Conservation (phyloP, 2,113 vertebrate genomes). For the Abramis brama region DNA sequence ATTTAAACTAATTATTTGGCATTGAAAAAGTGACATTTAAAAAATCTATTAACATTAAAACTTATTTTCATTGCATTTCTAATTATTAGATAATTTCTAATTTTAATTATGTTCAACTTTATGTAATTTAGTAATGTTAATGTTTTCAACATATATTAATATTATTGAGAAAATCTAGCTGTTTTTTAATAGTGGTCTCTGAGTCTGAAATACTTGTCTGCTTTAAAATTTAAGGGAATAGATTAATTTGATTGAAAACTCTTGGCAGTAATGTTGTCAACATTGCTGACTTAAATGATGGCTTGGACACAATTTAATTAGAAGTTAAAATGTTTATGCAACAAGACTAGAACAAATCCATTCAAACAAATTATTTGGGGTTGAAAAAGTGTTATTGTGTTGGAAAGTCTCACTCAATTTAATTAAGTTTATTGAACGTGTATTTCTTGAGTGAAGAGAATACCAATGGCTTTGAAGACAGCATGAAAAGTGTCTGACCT, state of each 20-base stretch:
- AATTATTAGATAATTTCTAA: not conserved
- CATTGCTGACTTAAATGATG: not conserved
- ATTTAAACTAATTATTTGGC: not conserved
- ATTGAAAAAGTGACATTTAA: not conserved
- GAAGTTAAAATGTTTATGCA: not conserved
- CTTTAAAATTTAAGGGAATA: not conserved
- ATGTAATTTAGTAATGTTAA: not conserved
- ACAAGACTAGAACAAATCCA: conserved; percentile 8
- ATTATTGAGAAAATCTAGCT: no score
- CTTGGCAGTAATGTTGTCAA: conserved; percentile 5
- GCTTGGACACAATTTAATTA: conserved; percentile 1
- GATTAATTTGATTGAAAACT: not conserved
- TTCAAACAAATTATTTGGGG: not conserved
- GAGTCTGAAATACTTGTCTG: not conserved
- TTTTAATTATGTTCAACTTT: not conserved
- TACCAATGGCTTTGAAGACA: conserved; percentile 10
- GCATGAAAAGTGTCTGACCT: not conserved
- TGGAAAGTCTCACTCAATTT: not conserved
- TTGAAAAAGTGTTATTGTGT: conserved; percentile 20
- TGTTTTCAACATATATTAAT: not conserved
- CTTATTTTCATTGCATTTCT: not conserved
- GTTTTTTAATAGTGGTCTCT: not conserved
- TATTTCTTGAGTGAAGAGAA: not conserved
- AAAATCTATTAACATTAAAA: not conserved
- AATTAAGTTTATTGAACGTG: conserved; percentile 9